These are phyloP conservation scores for Tetheella fluctuosa DNA, from an alignment of 2,888 invertebrate species.

Conservation along the genomic window DNA sequence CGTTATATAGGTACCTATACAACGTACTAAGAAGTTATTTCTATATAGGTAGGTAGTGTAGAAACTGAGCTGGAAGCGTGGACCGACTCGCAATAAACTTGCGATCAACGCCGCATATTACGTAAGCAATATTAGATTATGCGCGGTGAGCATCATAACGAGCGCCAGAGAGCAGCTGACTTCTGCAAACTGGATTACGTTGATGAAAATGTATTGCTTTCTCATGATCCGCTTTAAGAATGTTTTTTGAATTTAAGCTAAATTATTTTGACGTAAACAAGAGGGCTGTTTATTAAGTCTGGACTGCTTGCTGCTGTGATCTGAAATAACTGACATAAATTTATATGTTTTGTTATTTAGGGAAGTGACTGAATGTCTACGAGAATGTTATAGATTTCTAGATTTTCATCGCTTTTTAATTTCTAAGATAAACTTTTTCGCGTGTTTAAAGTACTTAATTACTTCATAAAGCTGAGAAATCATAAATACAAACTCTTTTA, in stretches of 20 bases:
- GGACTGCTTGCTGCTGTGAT: background rate
- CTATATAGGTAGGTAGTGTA: slow-evolving; percentile 1
- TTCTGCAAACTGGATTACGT: slow-evolving; percentile 48
- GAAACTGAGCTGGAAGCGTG: slow-evolving; percentile 11
- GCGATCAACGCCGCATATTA: slow-evolving; percentile 42
- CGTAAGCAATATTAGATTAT: slow-evolving; percentile 47
- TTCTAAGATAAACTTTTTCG: too few relatives aligned
- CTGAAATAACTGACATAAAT: background rate
- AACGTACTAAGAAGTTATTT: background rate
- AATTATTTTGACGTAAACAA: slow-evolving; percentile 9
- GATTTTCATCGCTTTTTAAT: too few relatives aligned
- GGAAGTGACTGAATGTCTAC: too few relatives aligned
- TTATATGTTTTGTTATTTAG: background rate
- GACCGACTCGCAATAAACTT: slow-evolving; percentile 38
- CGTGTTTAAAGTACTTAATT: too few relatives aligned
- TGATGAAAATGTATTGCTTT: slow-evolving; percentile 54
- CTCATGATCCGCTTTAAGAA: slow-evolving; percentile 36
- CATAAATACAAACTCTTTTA: slow-evolving; percentile 28
- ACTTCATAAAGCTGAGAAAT: too few relatives aligned
- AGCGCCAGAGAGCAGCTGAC: slow-evolving; percentile 41
- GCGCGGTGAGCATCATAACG: slow-evolving; percentile 46
- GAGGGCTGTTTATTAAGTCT: background rate
- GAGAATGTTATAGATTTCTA: too few relatives aligned
- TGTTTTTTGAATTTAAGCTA: slow-evolving; percentile 27
- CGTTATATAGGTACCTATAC: background rate